Percentiles rank a stretch among this genome's conserved stretches.
Evolutionary conservation across 2,888 invertebrate species (phyloP).

Genomic region (Serrognathus titanus): DNA sequence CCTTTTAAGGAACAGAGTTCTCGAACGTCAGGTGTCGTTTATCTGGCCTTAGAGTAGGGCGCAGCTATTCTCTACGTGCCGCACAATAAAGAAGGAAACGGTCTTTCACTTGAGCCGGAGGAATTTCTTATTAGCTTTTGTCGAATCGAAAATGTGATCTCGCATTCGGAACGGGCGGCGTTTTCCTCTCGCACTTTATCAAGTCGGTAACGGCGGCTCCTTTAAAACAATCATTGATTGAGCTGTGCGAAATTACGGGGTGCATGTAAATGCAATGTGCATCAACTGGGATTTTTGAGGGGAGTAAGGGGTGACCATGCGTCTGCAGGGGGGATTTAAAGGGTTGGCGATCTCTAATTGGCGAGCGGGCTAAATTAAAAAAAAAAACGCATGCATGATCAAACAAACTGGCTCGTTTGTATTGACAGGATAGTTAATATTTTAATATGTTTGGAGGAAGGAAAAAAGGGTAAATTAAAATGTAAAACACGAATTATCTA

Average conservation of each 20-base stretch:
- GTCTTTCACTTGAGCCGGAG: slow-evolving; percentile 21
- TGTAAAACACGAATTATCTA: neutral
- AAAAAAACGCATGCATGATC: neutral
- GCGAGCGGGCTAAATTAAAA: neutral
- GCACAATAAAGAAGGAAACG: neutral
- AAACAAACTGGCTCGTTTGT: neutral
- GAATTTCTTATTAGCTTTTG: slow-evolving; percentile 28
- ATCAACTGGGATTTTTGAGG: neutral
- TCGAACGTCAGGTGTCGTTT: slow-evolving; percentile 4
- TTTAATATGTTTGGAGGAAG: neutral
- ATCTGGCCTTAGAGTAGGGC: neutral
- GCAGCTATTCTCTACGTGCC: no score
- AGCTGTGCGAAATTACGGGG: neutral
- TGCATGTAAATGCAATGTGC: neutral
- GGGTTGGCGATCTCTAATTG: neutral
- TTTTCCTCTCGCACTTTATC: neutral
- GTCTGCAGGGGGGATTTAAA: neutral
- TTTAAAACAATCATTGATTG: neutral
- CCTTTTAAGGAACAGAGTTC: slow-evolving; percentile 9
- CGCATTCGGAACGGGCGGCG: neutral
- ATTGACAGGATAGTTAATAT: neutral
- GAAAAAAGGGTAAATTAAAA: neutral
- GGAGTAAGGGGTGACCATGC: neutral
- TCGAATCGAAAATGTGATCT: slow-evolving; percentile 8
- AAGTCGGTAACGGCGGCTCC: neutral